A percentile compares a stretch with the other conserved stretches of the same genome.
Evolutionary conservation across 2,113 vertebrate genomes (phyloP).

Genomic region (Pollachius pollachius): DNA sequence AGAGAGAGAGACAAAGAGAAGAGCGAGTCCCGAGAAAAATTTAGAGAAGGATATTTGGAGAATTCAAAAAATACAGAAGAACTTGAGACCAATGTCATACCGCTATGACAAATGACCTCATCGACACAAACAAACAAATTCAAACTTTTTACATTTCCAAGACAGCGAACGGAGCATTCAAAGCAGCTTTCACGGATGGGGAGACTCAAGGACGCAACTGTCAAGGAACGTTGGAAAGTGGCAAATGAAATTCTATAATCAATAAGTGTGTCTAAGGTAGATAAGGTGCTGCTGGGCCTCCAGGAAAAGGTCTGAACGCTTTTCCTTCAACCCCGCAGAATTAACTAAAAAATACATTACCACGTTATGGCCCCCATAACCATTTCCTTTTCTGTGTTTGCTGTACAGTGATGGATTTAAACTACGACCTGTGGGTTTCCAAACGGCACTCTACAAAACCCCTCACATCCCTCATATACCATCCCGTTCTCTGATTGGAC

Average conservation of each 20-base stretch:
- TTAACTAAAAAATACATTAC: slow-evolving; percentile 19
- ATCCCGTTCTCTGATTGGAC: slow-evolving; percentile 26
- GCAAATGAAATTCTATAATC: slow-evolving; percentile 67
- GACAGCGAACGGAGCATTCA: slow-evolving; percentile 7
- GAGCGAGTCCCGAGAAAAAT: too few relatives aligned
- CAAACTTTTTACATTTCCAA: slow-evolving; percentile 8
- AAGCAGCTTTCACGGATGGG: slow-evolving; percentile 24
- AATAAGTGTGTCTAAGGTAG: slow-evolving; percentile 61
- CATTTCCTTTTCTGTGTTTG: slow-evolving; percentile 62
- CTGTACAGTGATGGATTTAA: slow-evolving; percentile 19
- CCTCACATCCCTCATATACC: background rate
- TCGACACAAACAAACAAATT: slow-evolving; percentile 9
- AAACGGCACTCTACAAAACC: slow-evolving; percentile 29
- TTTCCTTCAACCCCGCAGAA: slow-evolving; percentile 22
- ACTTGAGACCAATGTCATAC: slow-evolving; percentile 3
- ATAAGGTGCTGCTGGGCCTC: slow-evolving; percentile 50
- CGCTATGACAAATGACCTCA: slow-evolving; percentile 18
- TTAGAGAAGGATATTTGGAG: too few relatives aligned
- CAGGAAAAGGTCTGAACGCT: slow-evolving; percentile 14
- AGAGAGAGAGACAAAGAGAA: too few relatives aligned
- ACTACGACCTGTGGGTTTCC: slow-evolving; percentile 17
- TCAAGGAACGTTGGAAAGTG: slow-evolving; percentile 43
- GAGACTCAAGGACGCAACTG: slow-evolving; percentile 30
- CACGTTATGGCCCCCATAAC: slow-evolving; percentile 40
- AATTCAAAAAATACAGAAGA: background rate